Evolutionary conservation across 2,888 invertebrate genomes (phyloP).

Genomic region (Callyntrura sp.): DNA sequence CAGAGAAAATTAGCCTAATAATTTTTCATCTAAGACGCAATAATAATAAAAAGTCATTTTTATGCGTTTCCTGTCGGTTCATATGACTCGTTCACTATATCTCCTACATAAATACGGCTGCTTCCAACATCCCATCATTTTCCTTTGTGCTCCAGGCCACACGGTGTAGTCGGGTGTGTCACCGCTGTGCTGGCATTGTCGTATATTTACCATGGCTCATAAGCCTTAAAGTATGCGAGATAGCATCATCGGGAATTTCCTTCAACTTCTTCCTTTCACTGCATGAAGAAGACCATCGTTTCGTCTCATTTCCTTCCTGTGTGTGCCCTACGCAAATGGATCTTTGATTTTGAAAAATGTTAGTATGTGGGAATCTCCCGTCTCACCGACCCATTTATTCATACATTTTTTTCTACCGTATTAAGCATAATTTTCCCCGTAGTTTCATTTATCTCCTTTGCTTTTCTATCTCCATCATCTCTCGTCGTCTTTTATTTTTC

Average conservation of each 20-base stretch:
- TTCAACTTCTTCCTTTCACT: constrained; percentile 39
- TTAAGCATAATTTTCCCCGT: constrained; percentile 31
- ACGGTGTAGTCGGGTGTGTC: not conserved
- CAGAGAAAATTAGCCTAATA: constrained; percentile 67
- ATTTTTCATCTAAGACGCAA: constrained; percentile 25
- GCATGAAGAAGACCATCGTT: constrained; percentile 42
- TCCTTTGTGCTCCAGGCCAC: not conserved
- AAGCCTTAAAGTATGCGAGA: constrained; percentile 47
- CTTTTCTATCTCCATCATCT: constrained; percentile 45
- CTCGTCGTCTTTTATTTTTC: constrained; percentile 59
- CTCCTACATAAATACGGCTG: not conserved
- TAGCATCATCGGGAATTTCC: constrained; percentile 42
- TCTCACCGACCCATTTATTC: constrained; percentile 38
- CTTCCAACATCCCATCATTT: constrained; percentile 15
- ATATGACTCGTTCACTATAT: not conserved
- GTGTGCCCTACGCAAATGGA: constrained; percentile 56
- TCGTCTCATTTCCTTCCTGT: constrained; percentile 61
- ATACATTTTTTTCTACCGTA: constrained; percentile 47
- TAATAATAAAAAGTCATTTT: constrained; percentile 18
- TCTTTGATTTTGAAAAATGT: constrained; percentile 74
- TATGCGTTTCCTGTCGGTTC: not conserved
- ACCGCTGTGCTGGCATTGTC: constrained; percentile 45
- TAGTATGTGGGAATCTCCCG: constrained; percentile 55
- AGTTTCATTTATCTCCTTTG: constrained; percentile 12
- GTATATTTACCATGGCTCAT: constrained; percentile 53